Evolutionary conservation across 2,888 invertebrate genomes (phyloP), one percentile per base, ranked within the genome.

Genomic region (Hylaea fasciaria): DNA sequence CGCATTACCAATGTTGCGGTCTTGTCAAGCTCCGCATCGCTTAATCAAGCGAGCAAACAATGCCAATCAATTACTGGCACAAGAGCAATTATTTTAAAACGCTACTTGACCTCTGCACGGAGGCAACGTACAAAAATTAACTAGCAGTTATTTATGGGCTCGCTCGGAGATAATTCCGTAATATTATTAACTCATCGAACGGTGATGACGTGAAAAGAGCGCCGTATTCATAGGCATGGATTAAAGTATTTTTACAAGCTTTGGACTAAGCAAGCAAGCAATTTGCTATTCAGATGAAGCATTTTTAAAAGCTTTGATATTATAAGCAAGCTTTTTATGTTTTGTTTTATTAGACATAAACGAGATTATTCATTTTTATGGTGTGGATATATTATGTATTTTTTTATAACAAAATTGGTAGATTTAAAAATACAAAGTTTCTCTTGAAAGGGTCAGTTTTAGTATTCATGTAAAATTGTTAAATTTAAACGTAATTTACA

Each of bases 141-240:
- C 82, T 81, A 75, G 81, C 79, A 78, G 69, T 82, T 80, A 85
- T 87, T 85, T 84, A 87, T 85, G 84, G 75, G 63, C 73, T 73
- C 76, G 77, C 71, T 78, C 70, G 62, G 68, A 83, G 81, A 84
- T 85, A 84, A 86, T 85, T 81, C 81, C 75, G 77, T 81, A 74
- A 81, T 80, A 82, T 81, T 81, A 85, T 86, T 84, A 83, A 86
- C 86, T 84, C 84, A 85, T 86, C 85, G 77, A 66, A 68, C 60
- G 59, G 44, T 53, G 65, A 76, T 77, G 79, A 80, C 76, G 77
- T 73, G 77, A 64, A 76, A 72, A 69, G 61, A 69, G 68, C 29
- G 71, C 72, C 37, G 56, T 80, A 85, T 84, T 77, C 47, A 63
- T 66, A 60, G 60, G 16, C n/a, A n/a, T 37, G 12, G 13, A 17